Base-by-base conservation (phyloP, 1,140 invertebrate genomes). In the Drosophila tristis region DNA sequence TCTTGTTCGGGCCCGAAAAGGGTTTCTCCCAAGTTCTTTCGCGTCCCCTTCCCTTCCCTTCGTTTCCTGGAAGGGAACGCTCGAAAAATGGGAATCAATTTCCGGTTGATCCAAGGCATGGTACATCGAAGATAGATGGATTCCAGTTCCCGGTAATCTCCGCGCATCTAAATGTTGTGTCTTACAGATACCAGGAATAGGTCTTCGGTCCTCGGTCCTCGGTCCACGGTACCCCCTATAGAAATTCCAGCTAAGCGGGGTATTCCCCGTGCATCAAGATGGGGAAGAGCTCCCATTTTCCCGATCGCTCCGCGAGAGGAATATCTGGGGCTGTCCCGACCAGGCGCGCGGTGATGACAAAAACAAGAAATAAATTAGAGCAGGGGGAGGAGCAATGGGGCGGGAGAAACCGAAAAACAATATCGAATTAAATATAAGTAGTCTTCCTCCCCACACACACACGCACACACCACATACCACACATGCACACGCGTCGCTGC, bases 371-470 rank as follows among this genome's bases (percentile, higher is more conserved):
- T 87, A 89, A 87, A 87, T 89, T 80, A 85, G 75, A 71, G 39
- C 6, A 16, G 47, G 5, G 1, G 23, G 48, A 15, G 23, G 16
- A 26, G 13, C 11, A 43, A 31, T 31, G 8, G 31, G 31, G 31
- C 8, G 15, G 45, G 26, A 20, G 57, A 48, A 61, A 49, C 54
- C 57, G 20, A 56, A 31, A 31, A 62, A 65, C 54, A 44, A 74
- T 74, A 87, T 87, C 79, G 79, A 89, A 87, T 87, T 89, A 89
- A 72, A 79, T 76, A 89, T 73, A 89, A 87, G 74, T 82, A 75
- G 74, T 71, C 63, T 42, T 25, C 26, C 15, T 49, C 77, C 49
- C 61, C 59, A 59, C 65, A 60, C 66, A 39, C 49, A 55, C 55
- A 58, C 35, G 60, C 62, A 44, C 53, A 55, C 47, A 58, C 8